Percentiles rank a stretch among this genome's conserved stretches.
phyloP scores from a whole-genome alignment of 2,113 vertebrate genomes.

The Eulemur macaco region DNA sequence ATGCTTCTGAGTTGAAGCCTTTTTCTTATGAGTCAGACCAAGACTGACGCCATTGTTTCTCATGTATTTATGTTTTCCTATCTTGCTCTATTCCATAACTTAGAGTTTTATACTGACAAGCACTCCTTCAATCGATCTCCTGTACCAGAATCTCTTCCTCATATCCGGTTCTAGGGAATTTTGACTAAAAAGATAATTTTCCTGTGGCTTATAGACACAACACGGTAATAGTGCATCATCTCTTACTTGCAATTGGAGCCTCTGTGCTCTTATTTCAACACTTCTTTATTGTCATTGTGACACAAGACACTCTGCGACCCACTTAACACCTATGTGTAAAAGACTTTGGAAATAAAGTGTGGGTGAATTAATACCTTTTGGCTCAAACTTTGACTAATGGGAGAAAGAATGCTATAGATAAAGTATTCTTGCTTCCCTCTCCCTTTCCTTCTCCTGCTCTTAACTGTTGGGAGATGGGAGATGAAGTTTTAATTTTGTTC shows the following conservation, averaged over 20 bases:
- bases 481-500: background rate
- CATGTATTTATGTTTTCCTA: accelerated
- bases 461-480: background rate
- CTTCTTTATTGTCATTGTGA: accelerated
- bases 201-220: background rate
- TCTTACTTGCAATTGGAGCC: background rate
- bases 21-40: background rate
- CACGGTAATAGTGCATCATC: background rate
- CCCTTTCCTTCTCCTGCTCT: too few species aligned
- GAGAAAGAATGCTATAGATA: background rate
- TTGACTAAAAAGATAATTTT: background rate
- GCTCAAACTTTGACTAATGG: background rate
- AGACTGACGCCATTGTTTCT: background rate
- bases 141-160: background rate
- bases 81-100: background rate
- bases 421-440: background rate
- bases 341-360: background rate
- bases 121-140: background rate
- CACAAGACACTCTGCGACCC: background rate
- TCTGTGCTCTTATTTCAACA: background rate
- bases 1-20: background rate
- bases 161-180: background rate
- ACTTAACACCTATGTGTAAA: background rate
- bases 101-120: background rate
- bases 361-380: background rate